Conservation (phyloP, 2,113 vertebrate species). For the Mormyrus iriodes region DNA sequence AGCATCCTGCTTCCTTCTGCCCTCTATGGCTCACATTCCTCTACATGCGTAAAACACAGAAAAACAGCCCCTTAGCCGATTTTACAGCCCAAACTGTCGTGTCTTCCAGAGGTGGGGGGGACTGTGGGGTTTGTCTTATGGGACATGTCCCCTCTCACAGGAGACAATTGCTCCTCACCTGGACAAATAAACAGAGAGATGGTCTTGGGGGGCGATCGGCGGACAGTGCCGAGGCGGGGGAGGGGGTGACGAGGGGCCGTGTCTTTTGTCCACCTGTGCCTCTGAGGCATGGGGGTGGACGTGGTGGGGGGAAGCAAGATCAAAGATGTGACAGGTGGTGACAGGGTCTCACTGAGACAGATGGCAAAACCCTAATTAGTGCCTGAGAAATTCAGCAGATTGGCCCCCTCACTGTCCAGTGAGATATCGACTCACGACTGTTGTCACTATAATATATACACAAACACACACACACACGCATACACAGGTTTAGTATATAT, state of each 20-base stretch:
- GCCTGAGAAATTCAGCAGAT: not conserved
- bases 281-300: not conserved
- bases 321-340: slow-evolving; percentile 54
- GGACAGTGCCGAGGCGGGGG: slow-evolving; percentile 15
- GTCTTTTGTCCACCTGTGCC: not conserved
- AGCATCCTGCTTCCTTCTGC: not conserved
- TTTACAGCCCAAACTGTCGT: slow-evolving; percentile 28
- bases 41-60: too few relatives aligned
- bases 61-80: slow-evolving; percentile 13
- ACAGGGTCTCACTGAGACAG: slow-evolving; percentile 53
- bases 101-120: not conserved
- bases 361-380: slow-evolving; percentile 56
- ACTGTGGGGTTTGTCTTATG: slow-evolving; percentile 24
- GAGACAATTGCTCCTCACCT: slow-evolving; percentile 40
- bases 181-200: slow-evolving; percentile 39
- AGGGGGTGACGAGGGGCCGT: not conserved
- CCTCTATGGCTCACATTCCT: not conserved
- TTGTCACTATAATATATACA: not conserved
- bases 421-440: not conserved
- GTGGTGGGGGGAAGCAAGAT: slow-evolving; percentile 39
- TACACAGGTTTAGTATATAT: too few relatives aligned
- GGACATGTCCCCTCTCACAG: not conserved
- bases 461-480: too few relatives aligned
- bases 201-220: not conserved
- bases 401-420: not conserved